phyloP scores from a whole-genome alignment of 2,113 vertebrate genomes.

The Anoura caudifer region DNA sequence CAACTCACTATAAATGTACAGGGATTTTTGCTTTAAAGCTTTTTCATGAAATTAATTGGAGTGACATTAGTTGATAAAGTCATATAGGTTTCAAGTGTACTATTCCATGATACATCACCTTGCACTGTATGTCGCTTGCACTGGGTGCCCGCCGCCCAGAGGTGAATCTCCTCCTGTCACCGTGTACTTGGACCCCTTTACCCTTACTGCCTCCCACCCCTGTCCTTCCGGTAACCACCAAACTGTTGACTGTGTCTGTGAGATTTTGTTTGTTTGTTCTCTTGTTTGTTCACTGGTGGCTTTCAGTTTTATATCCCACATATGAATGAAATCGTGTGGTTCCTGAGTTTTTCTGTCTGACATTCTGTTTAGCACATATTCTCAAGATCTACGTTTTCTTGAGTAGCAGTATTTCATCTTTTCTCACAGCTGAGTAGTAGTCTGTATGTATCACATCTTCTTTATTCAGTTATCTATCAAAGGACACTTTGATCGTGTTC shows the following conservation, averaged over 20 bases:
- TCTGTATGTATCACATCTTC: not conserved
- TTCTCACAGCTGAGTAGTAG: not conserved
- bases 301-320: not conserved
- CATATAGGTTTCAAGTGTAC: not conserved
- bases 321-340: not conserved
- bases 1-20: not conserved
- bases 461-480: not conserved
- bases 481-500: not conserved
- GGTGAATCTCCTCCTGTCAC: not conserved
- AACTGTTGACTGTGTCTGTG: not conserved
- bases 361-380: not conserved
- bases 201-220: not conserved
- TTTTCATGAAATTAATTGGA: not conserved
- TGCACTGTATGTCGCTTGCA: not conserved
- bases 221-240: no score
- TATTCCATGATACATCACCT: not conserved
- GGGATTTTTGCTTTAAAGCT: not conserved
- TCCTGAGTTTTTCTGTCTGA: not conserved
- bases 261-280: not conserved
- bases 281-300: not conserved
- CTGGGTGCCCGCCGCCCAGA: no score
- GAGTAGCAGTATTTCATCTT: not conserved
- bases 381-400: not conserved
- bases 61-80: not conserved
- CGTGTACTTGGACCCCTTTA: not conserved